These are phyloP conservation scores for Xanthostigma xanthostigma DNA, from an alignment of 2,888 invertebrate genomes.

Conservation along the genomic window DNA sequence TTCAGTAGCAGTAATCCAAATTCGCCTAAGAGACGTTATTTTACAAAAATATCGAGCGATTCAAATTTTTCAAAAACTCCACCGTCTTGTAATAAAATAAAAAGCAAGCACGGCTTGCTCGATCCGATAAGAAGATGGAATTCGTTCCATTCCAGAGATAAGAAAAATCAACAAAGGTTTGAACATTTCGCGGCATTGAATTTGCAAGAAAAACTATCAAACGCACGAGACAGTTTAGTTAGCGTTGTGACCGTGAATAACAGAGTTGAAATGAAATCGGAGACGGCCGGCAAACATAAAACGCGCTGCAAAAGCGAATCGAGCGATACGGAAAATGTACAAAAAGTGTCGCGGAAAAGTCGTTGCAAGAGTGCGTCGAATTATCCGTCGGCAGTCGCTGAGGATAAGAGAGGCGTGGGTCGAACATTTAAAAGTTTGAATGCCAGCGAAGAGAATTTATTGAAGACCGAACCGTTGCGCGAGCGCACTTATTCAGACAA, in stretches of 20 bases:
- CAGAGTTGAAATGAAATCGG: neutral
- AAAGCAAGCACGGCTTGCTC: conserved; percentile 1
- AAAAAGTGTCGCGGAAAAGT: neutral
- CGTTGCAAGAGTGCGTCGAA: neutral
- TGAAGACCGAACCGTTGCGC: neutral
- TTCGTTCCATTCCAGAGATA: conserved; percentile 14
- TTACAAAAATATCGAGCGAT: neutral
- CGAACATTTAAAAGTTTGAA: neutral
- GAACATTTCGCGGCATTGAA: neutral
- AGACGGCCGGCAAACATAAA: neutral
- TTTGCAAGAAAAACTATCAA: conserved; percentile 1
- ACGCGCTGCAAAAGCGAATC: conserved; percentile 2
- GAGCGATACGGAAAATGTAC: neutral
- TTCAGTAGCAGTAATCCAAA: neutral
- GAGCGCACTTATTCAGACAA: conserved; percentile 3
- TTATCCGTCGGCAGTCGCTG: neutral
- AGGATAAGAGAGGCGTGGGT: neutral
- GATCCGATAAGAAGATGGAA: conserved; percentile 13
- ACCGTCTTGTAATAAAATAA: neutral
- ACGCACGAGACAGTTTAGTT: conserved; percentile 1
- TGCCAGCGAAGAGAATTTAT: conserved; percentile 1
- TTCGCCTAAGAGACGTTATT: neutral
- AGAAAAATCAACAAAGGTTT: conserved; percentile 7
- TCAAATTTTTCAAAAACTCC: neutral
- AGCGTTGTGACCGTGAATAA: neutral